Conservation (phyloP, 2,797 vertebrate species). For the Euphonia xanthogaster region DNA sequence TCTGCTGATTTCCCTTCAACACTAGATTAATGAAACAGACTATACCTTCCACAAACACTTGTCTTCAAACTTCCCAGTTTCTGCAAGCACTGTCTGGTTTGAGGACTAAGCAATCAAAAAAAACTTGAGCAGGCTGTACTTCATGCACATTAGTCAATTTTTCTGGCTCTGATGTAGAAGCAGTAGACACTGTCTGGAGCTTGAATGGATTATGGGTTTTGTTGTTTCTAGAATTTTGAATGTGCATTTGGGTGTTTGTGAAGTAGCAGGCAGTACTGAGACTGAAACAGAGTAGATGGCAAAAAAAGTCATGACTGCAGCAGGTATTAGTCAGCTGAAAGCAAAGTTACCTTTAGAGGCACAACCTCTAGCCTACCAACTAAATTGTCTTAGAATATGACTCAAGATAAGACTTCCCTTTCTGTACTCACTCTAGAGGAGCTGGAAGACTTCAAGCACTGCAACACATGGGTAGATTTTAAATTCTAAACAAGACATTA, state of each 20-base stretch:
- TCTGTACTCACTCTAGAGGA: not conserved
- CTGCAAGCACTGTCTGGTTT: not conserved
- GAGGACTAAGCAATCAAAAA: not conserved
- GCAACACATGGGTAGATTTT: not conserved
- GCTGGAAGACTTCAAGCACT: not conserved
- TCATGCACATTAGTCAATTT: not conserved
- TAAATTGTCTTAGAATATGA: not conserved
- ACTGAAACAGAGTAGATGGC: not conserved
- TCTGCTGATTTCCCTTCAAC: not conserved
- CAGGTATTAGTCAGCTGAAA: not conserved
- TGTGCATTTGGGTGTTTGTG: not conserved
- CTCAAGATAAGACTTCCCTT: not conserved
- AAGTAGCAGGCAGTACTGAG: not conserved
- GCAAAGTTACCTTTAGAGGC: not conserved
- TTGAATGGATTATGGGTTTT: not conserved
- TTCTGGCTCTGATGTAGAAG: not conserved
- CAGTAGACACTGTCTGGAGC: not conserved
- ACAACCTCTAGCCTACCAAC: not conserved
- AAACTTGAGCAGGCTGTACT: not conserved
- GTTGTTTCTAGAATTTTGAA: not conserved
- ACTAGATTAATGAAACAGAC: not conserved
- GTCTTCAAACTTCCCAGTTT: not conserved
- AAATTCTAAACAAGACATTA: not conserved
- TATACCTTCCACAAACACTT: not conserved
- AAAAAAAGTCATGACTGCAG: not conserved